Conservation (phyloP, 2,888 invertebrate species). For the Apodemia duryi region DNA sequence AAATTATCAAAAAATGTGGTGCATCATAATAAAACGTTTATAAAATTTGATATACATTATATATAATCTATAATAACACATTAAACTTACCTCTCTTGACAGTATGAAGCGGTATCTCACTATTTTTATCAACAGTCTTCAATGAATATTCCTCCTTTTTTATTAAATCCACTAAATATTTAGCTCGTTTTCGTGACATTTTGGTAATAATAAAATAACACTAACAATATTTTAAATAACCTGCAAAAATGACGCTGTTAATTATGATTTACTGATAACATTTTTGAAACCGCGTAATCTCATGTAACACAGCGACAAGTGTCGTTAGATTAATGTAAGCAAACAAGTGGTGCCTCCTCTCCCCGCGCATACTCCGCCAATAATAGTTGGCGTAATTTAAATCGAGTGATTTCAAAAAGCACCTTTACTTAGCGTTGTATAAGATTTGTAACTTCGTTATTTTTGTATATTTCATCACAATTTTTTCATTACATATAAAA, state of each 20-base stretch:
- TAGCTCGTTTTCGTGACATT: conserved; percentile 20
- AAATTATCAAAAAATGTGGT: conserved; percentile 18
- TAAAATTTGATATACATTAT: conserved; percentile 20
- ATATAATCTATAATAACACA: conserved; percentile 18
- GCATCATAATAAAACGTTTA: conserved; percentile 14
- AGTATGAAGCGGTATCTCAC: conserved; percentile 22
- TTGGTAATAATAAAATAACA: conserved; percentile 13
- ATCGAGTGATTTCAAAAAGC: conserved; percentile 22
- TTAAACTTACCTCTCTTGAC: conserved; percentile 23
- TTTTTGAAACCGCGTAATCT: conserved; percentile 2
- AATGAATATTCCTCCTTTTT: conserved; percentile 25
- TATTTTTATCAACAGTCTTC: conserved; percentile 20
- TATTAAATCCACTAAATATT: conserved; percentile 20
- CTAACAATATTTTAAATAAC: conserved; percentile 15
- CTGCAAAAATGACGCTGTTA: conserved; percentile 14
- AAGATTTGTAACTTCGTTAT: conserved; percentile 24
- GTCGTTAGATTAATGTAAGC: conserved; percentile 22
- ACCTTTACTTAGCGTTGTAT: conserved; percentile 25
- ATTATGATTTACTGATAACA: conserved; percentile 13
- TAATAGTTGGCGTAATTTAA: conserved; percentile 22
- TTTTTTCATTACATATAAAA: conserved; percentile 17
- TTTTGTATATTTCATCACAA: conserved; percentile 21
- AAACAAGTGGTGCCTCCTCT: conserved; percentile 19
- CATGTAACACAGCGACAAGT: conserved; percentile 20
- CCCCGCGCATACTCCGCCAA: conserved; percentile 19